phyloP scores from a whole-genome alignment of 2,888 invertebrate genomes.

The Polydrusus pterygomalis region DNA sequence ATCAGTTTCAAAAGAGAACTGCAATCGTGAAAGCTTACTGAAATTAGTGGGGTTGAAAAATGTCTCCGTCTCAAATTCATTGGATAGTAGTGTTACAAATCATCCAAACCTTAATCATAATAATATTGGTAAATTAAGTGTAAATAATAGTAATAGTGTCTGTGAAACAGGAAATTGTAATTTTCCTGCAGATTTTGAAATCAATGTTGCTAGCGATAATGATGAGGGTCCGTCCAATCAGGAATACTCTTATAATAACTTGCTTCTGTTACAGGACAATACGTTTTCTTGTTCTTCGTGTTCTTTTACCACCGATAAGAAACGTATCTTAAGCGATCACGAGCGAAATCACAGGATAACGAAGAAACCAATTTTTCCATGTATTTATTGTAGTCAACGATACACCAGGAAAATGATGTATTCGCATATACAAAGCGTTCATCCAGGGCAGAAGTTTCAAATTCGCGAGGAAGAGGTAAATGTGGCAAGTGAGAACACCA shows the following conservation, averaged over 20 bases:
- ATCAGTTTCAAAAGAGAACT: not conserved
- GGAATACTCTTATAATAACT: not conserved
- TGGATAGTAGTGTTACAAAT: not conserved
- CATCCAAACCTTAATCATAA: not conserved
- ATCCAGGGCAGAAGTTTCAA: constrained; percentile 44
- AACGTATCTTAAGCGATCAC: constrained; percentile 23
- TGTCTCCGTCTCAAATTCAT: not conserved
- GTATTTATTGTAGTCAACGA: constrained; percentile 40
- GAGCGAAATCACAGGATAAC: constrained; percentile 33
- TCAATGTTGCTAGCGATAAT: not conserved
- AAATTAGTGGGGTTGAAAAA: not conserved
- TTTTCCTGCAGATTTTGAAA: not conserved
- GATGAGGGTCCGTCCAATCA: not conserved
- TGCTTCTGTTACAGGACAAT: constrained; percentile 20
- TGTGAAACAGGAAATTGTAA: not conserved
- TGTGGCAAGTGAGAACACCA: not conserved
- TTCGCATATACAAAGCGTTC: constrained; percentile 34
- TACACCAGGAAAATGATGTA: constrained; percentile 31
- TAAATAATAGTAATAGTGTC: not conserved
- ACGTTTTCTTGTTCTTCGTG: constrained; percentile 43
- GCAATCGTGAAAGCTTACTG: not conserved
- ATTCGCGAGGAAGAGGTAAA: not conserved
- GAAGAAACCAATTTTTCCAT: constrained; percentile 15
- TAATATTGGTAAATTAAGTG: no score
- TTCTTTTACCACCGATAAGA: constrained; percentile 41